A percentile compares a stretch with the other conserved stretches of the same genome.
These are phyloP conservation scores for Temnopleurus reevesii DNA, from an alignment of 53 echinoderm and acorn worm genomes.

Conservation along the genomic window DNA sequence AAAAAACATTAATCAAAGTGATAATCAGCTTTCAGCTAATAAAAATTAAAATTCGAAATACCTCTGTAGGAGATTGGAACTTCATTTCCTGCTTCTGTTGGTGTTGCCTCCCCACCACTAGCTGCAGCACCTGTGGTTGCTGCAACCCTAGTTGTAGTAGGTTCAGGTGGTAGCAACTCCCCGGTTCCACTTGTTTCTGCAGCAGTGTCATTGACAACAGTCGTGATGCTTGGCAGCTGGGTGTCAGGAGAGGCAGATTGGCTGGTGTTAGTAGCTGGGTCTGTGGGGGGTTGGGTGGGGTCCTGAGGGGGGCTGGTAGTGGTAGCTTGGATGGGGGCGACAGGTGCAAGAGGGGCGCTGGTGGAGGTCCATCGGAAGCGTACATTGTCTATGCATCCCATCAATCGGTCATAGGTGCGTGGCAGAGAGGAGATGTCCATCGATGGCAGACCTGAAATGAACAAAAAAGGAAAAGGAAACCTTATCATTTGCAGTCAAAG, in stretches of 20 bases:
- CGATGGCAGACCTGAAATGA: conserved; percentile 30
- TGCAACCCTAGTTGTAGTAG: neutral
- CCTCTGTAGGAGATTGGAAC: conserved; percentile 40
- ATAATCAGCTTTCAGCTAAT: too few species aligned
- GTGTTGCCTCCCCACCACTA: neutral
- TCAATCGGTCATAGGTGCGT: conserved; percentile 35
- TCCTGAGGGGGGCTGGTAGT: neutral
- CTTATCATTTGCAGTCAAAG: too few species aligned
- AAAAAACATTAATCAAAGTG: too few species aligned
- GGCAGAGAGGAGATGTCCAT: conserved; percentile 22
- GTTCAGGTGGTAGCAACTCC: neutral
- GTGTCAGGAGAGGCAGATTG: neutral
- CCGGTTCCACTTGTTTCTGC: neutral
- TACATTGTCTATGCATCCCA: conserved; percentile 50
- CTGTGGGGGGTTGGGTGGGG: neutral
- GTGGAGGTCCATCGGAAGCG: neutral
- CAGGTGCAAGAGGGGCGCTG: neutral
- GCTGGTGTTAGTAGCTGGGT: neutral
- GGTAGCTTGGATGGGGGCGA: neutral
- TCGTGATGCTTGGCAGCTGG: neutral
- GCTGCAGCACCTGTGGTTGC: neutral
- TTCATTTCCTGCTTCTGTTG: neutral
- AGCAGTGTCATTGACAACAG: neutral
- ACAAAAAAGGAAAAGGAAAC: neutral
- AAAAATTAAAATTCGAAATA: neutral